Conservation (phyloP, 2,888 invertebrate species). For the Linyphia triangularis region DNA sequence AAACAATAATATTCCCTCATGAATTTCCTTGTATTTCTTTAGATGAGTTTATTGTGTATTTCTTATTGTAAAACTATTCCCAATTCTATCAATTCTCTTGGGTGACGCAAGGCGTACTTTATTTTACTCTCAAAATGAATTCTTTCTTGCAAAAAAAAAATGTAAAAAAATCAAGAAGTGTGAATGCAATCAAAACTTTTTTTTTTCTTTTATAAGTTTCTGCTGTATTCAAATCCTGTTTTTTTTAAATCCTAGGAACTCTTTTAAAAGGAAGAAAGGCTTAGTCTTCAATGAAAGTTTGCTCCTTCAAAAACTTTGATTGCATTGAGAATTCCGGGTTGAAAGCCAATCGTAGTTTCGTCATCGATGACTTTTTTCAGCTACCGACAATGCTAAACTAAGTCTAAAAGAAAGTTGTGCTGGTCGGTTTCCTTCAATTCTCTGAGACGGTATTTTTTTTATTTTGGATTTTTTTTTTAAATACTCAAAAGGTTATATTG, state of each 20-base stretch:
- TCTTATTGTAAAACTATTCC: not conserved
- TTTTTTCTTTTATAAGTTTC: slow-evolving; percentile 9
- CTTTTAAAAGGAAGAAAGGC: slow-evolving; percentile 24
- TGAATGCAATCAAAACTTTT: slow-evolving; percentile 47
- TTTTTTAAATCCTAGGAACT: slow-evolving; percentile 4
- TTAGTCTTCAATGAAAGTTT: slow-evolving; percentile 25
- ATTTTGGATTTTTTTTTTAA: no score
- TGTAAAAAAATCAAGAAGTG: no score
- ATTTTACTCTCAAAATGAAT: slow-evolving; percentile 18
- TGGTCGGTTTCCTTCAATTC: no score
- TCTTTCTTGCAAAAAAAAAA: slow-evolving; percentile 3
- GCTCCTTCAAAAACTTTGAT: slow-evolving; percentile 55
- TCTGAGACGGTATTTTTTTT: no score
- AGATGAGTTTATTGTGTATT: not conserved
- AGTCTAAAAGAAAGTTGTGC: no score
- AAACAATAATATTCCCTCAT: not conserved
- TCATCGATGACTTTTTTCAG: slow-evolving; percentile 5
- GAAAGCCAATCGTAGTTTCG: slow-evolving; percentile 48
- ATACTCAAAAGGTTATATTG: no score
- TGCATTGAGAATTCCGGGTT: slow-evolving; percentile 51
- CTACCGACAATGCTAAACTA: no score
- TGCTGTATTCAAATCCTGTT: slow-evolving; percentile 55
- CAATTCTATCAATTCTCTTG: not conserved
- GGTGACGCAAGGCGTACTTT: not conserved
- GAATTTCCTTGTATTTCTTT: not conserved